Evolutionary conservation across 37 sponge, comb jelly and placozoan genomes (phyloP).

Genomic region (Beroe ovata): DNA sequence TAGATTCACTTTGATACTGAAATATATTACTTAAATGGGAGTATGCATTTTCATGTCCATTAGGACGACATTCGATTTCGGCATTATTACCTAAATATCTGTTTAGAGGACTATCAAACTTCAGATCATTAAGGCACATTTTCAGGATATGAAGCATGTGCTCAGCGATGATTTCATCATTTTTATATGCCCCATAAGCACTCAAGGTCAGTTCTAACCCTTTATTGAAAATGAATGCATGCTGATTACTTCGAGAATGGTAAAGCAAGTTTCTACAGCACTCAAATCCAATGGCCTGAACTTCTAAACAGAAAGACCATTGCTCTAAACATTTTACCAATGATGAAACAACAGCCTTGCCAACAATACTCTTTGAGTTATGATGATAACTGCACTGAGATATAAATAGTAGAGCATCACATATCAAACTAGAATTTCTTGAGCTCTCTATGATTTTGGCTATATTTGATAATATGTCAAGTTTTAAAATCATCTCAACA

Average conservation of each 20-base stretch:
- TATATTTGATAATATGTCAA: not conserved
- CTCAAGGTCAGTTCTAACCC: constrained; percentile 2
- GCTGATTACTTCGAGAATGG: not conserved
- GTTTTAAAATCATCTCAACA: not conserved
- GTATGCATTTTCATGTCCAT: not conserved
- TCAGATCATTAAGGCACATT: not conserved
- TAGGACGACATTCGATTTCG: not conserved
- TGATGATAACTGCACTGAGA: not conserved
- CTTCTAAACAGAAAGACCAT: constrained; percentile 10
- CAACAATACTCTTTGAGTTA: not conserved
- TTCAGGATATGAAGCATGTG: constrained; percentile 1
- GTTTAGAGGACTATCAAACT: not conserved
- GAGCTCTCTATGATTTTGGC: not conserved
- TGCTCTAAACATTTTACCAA: not conserved
- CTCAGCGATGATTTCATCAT: not conserved
- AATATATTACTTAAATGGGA: not conserved
- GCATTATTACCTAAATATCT: not conserved
- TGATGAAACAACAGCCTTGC: not conserved
- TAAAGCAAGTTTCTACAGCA: not conserved
- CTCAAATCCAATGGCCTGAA: not conserved
- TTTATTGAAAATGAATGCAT: constrained; percentile 1
- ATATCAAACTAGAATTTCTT: not conserved
- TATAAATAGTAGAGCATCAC: not conserved
- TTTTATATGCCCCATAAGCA: not conserved
- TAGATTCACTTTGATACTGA: not conserved